A percentile compares a stretch with the other conserved stretches of the same genome.
Evolutionary conservation across 2,797 vertebrate genomes (phyloP).

Genomic region (Danio jaintianensis): DNA sequence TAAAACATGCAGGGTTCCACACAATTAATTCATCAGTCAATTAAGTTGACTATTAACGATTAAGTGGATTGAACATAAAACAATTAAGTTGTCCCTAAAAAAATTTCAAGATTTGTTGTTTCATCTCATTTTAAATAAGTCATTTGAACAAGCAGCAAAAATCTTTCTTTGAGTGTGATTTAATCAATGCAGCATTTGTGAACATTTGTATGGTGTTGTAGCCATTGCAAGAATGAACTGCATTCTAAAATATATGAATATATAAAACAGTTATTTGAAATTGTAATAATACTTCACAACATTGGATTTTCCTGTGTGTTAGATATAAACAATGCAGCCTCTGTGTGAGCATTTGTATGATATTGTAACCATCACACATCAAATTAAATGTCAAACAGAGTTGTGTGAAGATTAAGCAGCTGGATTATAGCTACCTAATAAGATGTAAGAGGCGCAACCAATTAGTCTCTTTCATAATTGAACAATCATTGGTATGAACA

Average conservation of each 20-base stretch:
- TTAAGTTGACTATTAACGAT: no score
- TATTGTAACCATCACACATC: not conserved
- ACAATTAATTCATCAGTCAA: no score
- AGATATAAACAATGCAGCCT: not conserved
- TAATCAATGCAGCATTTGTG: no score
- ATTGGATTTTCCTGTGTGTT: not conserved
- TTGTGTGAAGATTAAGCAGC: not conserved
- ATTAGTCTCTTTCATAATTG: constrained; percentile 4
- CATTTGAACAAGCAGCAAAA: no score
- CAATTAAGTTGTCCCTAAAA: no score
- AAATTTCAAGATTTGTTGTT: no score
- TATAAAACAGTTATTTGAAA: not conserved
- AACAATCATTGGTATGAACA: not conserved
- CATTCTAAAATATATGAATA: not conserved
- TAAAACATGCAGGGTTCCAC: no score
- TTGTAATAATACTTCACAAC: not conserved
- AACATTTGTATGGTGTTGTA: no score
- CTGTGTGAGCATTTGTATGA: not conserved
- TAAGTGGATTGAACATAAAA: no score
- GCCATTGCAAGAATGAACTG: not conserved
- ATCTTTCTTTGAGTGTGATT: no score
- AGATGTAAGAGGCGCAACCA: not conserved
- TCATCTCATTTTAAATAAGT: no score
- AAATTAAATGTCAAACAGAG: constrained; percentile 3
- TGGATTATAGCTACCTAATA: not conserved